Conservation (phyloP, 2,797 vertebrate species). For the Triplophysa bombifrons region DNA sequence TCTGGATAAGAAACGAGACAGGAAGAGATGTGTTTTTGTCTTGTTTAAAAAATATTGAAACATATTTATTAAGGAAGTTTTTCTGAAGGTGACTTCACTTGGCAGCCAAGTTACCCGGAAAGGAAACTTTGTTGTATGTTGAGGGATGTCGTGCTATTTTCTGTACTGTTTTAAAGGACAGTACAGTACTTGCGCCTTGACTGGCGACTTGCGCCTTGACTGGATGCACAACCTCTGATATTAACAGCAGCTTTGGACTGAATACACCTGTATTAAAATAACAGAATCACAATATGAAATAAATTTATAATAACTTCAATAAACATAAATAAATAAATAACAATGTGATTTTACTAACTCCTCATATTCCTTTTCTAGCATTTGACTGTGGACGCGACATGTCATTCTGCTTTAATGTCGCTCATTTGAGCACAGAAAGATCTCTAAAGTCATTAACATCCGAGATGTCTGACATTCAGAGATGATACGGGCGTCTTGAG, state of each 20-base stretch:
- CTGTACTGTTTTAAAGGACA: too few relatives aligned
- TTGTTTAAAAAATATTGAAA: not conserved
- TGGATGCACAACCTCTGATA: not conserved
- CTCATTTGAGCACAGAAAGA: conserved; percentile 39
- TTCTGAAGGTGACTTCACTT: not conserved
- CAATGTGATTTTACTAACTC: too few relatives aligned
- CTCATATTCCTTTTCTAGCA: too few relatives aligned
- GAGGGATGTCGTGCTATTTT: not conserved
- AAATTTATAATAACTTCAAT: not conserved
- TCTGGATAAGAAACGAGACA: conserved; percentile 28
- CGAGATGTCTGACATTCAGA: not conserved
- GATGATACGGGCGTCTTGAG: conserved; percentile 51
- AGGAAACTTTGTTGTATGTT: not conserved
- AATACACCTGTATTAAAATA: too few relatives aligned
- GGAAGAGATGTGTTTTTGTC: not conserved
- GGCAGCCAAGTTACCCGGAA: not conserved
- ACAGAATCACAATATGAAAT: not conserved
- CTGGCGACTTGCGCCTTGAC: too few relatives aligned
- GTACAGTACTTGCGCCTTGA: too few relatives aligned
- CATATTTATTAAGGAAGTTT: not conserved
- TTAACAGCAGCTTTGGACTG: not conserved
- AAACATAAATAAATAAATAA: not conserved
- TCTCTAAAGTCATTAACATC: too few relatives aligned
- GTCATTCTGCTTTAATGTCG: not conserved
- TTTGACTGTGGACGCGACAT: not conserved